These are phyloP conservation scores for Nasonia oneida DNA, from an alignment of 2,888 invertebrate genomes.

Conservation along the genomic window DNA sequence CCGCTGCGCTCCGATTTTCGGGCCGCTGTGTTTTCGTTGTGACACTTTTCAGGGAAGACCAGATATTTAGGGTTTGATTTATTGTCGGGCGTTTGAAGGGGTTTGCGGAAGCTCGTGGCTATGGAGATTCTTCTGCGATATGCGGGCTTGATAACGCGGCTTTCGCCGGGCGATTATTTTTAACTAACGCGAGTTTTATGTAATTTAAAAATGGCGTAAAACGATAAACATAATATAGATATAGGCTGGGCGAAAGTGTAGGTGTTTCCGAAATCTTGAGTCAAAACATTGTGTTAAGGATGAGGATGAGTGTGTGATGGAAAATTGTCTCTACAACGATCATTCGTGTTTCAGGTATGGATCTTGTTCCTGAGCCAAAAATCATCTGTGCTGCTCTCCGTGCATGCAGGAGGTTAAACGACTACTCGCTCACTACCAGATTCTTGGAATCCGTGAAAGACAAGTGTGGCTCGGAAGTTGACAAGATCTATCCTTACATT, in stretches of 20 bases:
- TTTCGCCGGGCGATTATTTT: slow-evolving; percentile 29
- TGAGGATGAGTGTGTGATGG: background rate
- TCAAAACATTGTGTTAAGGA: background rate
- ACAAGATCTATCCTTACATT: slow-evolving; percentile 92
- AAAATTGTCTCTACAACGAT: background rate
- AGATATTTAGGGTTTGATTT: background rate
- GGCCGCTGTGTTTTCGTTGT: background rate
- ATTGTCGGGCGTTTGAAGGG: too few species aligned
- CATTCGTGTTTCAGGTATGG: slow-evolving; percentile 84
- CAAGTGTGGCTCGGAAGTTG: slow-evolving; percentile 89
- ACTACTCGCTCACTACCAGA: slow-evolving; percentile 94
- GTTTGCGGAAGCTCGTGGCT: background rate
- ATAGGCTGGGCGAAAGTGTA: background rate
- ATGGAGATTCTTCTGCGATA: background rate
- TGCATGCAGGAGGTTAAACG: slow-evolving; percentile 96
- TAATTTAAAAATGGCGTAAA: slow-evolving; percentile 60
- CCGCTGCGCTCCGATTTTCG: background rate
- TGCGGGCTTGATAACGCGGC: background rate
- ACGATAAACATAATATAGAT: slow-evolving; percentile 32
- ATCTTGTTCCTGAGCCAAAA: slow-evolving; percentile 95
- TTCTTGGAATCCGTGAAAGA: slow-evolving; percentile 95
- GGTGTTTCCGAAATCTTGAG: background rate
- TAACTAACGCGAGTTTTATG: slow-evolving; percentile 52
- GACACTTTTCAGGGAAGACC: background rate
- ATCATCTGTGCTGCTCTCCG: slow-evolving; percentile 92